Evolutionary conservation across 2,113 vertebrate species (phyloP), one percentile per base, ranked within the genome.

Genomic region (Ptychochromis oligacanthus): DNA sequence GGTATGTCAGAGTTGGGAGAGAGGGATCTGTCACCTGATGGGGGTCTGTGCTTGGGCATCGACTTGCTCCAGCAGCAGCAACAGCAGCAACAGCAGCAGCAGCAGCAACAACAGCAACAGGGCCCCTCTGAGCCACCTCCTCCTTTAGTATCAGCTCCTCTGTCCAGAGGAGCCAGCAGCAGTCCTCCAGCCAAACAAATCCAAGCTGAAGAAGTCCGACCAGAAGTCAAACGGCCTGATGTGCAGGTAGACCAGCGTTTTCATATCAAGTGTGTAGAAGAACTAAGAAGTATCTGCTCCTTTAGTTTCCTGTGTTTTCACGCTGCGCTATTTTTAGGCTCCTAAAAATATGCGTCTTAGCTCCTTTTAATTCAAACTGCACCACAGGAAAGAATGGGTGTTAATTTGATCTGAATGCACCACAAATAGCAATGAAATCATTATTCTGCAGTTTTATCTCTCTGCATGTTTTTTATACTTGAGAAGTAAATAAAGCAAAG

Each of bases 1-100:
- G 98, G 98, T 89, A 97, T 99, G 94, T 94, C 97, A 0, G 98
- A 99, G 93, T 95, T 99, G 1, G 98, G 97, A 61, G 96, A 95
- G 34, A 91, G 93, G 80, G 94, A 95, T 61, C 94, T 96, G 85
- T 96, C 98, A 9, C 97, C 97, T 0, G 98, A 99, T 57, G 94
- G 96, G 3, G 97, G 98, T 85, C 93, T 97, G 57, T 91, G 90
- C 79, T 52, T 95, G 7, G 79, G 93, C 20, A 95, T 95, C 1
- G 94, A 95, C 86, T 75, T 93, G 2, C 83, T 93, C 15, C 93
- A 92, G 80, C 94, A 94, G 9, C 93, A 93, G 58, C 65, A 94
- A n/a, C 93, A 93, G 56, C n/a, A n/a, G n/a, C n/a, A n/a, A n/a
- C n/a, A n/a, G n/a, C n/a, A n/a, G n/a, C n/a, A n/a, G n/a, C n/a